Percentiles rank a stretch among this genome's conserved stretches.
These are phyloP conservation scores for Teleogryllus oceanicus DNA, from an alignment of 2,888 invertebrate genomes.

Conservation along the genomic window DNA sequence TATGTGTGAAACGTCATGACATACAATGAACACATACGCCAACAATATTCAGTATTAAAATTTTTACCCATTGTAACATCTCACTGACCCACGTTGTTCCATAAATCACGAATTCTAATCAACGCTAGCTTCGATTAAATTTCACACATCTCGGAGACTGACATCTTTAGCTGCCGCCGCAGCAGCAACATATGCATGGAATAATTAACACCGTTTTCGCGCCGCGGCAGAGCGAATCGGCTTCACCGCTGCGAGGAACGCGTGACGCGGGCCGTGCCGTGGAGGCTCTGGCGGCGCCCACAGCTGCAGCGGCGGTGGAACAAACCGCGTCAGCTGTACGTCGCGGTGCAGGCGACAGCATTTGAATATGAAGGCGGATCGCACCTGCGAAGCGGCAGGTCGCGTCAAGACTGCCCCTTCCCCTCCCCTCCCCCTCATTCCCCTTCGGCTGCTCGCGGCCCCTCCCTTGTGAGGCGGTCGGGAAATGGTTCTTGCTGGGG, in stretches of 20 bases:
- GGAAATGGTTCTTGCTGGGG: too few relatives aligned
- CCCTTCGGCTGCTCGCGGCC: not conserved
- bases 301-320: constrained; percentile 19
- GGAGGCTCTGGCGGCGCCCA: not conserved
- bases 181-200: not conserved
- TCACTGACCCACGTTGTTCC: too few relatives aligned
- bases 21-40: too few relatives aligned
- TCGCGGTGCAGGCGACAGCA: not conserved
- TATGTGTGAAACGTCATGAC: too few relatives aligned
- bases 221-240: not conserved
- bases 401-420: not conserved
- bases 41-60: too few relatives aligned
- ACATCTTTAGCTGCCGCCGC: not conserved
- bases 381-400: not conserved
- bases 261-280: not conserved
- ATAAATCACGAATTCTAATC: too few relatives aligned
- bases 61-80: too few relatives aligned
- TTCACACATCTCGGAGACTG: too few relatives aligned
- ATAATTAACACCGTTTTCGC: not conserved
- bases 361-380: constrained; percentile 18
- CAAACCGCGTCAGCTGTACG: not conserved
- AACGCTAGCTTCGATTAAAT: too few relatives aligned
- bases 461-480: too few relatives aligned
- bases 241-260: not conserved
- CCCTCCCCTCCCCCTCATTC: not conserved